Evolutionary conservation across 92 coral and sea anemone genomes (phyloP).

Genomic region (Desmophyllum pertusum): DNA sequence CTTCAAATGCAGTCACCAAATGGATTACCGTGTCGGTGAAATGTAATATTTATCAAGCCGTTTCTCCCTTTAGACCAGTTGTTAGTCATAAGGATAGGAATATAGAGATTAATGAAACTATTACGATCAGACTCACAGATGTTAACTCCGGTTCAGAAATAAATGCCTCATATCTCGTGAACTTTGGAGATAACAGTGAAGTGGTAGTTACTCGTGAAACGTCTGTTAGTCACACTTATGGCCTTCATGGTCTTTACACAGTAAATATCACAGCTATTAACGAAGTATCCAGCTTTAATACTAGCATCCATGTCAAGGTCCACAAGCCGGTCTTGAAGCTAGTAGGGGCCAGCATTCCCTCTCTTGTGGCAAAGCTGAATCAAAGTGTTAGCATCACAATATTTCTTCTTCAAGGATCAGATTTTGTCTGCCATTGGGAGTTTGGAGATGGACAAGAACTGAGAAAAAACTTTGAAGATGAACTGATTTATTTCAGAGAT

Average conservation of each 20-base stretch:
- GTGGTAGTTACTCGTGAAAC: constrained; percentile 32
- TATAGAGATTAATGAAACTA: constrained; percentile 52
- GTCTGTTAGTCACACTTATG: constrained; percentile 31
- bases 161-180: constrained; percentile 40
- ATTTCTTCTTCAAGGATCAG: constrained; percentile 53
- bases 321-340: constrained; percentile 53
- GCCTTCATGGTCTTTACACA: constrained; percentile 32
- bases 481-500: constrained; percentile 12
- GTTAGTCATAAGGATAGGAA: constrained; percentile 25
- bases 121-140: constrained; percentile 43
- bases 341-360: constrained; percentile 29
- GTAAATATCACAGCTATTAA: constrained; percentile 61
- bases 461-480: neutral
- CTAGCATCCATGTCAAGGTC: constrained; percentile 24
- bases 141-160: constrained; percentile 21
- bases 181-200: constrained; percentile 67
- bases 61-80: constrained; percentile 40
- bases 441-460: constrained; percentile 56
- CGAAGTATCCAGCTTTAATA: constrained; percentile 47
- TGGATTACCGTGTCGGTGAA: neutral
- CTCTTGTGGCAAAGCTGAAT: constrained; percentile 31
- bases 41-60: constrained; percentile 39
- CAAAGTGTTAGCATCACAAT: constrained; percentile 39
- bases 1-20: constrained; percentile 53
- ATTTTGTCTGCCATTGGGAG: constrained; percentile 51